Conservation (phyloP, 1,140 invertebrate species). For the Melanaphis sacchari region DNA sequence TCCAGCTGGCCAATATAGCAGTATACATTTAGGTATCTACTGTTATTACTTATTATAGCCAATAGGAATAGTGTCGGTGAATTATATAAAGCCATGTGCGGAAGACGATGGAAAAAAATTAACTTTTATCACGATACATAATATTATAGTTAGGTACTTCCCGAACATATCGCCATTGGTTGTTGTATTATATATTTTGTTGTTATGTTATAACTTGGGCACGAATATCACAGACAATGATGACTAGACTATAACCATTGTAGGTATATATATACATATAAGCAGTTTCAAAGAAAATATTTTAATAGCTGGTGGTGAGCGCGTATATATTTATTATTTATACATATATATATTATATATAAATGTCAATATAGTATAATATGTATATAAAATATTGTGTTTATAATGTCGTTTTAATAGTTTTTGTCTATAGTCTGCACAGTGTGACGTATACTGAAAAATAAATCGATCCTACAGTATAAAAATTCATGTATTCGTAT, state of each 20-base stretch:
- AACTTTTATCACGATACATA: not conserved
- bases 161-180: not conserved
- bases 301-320: not conserved
- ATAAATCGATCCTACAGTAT: not conserved
- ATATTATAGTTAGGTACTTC: not conserved
- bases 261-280: not conserved
- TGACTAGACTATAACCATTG: not conserved
- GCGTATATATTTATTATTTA: not conserved
- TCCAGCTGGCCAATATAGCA: not conserved
- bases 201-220: not conserved
- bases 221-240: not conserved
- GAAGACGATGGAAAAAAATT: not conserved
- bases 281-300: not conserved
- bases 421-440: not conserved
- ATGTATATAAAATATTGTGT: not conserved
- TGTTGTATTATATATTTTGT: not conserved
- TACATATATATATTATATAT: not conserved
- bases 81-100: not conserved
- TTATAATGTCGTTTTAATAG: not conserved
- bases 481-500: not conserved
- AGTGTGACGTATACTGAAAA: not conserved
- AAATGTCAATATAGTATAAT: too few species aligned
- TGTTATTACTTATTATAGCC: not conserved
- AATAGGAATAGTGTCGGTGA: not conserved
- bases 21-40: not conserved